Conservation (phyloP, 2,797 vertebrate species). For the Girardinus metallicus region DNA sequence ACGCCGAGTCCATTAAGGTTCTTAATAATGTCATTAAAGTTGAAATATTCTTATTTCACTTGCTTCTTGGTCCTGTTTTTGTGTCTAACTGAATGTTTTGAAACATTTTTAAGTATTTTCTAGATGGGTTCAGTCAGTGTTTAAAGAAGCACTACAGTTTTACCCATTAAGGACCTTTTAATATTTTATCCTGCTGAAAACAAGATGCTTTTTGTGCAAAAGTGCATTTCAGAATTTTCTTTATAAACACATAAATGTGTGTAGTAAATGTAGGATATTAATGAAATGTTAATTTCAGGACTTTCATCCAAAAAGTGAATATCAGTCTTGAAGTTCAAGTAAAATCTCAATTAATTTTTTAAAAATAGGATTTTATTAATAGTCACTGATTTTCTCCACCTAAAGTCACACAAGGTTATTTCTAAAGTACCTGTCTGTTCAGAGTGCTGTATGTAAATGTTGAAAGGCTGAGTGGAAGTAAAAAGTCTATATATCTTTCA, state of each 20-base stretch:
- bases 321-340: background rate
- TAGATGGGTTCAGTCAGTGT: background rate
- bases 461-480: background rate
- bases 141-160: background rate
- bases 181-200: background rate
- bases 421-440: background rate
- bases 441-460: background rate
- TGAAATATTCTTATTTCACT: constrained; percentile 28
- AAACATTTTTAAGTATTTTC: background rate
- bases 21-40: constrained; percentile 69
- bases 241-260: no score
- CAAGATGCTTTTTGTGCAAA: background rate
- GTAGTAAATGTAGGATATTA: background rate
- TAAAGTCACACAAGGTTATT: background rate
- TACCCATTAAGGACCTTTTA: background rate
- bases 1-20: constrained; percentile 41
- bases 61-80: constrained; percentile 8
- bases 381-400: background rate
- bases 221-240: background rate
- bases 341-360: background rate
- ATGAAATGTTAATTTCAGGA: background rate
- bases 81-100: background rate
- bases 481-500: background rate
- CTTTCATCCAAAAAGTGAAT: background rate
- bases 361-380: background rate